Evolutionary conservation across 1,140 invertebrate genomes (phyloP), one percentile per base, ranked within the genome.

Genomic region (Psix sp.): DNA sequence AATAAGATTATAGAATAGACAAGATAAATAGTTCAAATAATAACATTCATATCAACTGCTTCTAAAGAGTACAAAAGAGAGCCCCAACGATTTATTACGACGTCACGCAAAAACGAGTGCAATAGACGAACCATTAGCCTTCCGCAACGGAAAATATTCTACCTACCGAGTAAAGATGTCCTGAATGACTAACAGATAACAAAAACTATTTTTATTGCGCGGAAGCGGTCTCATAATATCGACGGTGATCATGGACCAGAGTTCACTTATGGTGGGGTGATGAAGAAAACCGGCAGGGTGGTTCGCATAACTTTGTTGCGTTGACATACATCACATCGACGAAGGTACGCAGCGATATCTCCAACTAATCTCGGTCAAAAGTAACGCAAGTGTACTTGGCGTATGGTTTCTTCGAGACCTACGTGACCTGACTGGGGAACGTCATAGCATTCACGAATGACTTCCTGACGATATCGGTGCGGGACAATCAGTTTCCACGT

Each of bases 191-290:
- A 74, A 13, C 1, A 74, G 2, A 26, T 67, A 74, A 9, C 11
- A 5, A 21, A 14, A 38, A 0, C 52, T 31, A 0, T 7, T 20
- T 46, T 40, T 56, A 29, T 49, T 62, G 0, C 26, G 20, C 0
- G 63, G 45, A 0, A 81, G 73, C 0, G 62, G 56, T 21, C 84
- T 82, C 18, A 80, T 71, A 5, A 81, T 35, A 65, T 85, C 82
- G 2, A 57, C 49, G 0, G 77, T 10, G 5, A 33, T 11, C 4
- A 11, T 33, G 5, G 5, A 6, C 29, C 29, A 33, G 29, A 10
- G 29, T 7, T 5, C 5, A 11, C 3, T 11, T 6, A 33, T 10
- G 5, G 5, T 3, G 5, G 3, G 11, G 3, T 16, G 14, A 14
- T 15, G 13, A 3, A 38, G 5, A 5, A 15, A 14, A 2, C 35